Evolutionary conservation across 2,113 vertebrate species (phyloP), one percentile per base, ranked within the genome.

Genomic region (Nesoenas mayeri): DNA sequence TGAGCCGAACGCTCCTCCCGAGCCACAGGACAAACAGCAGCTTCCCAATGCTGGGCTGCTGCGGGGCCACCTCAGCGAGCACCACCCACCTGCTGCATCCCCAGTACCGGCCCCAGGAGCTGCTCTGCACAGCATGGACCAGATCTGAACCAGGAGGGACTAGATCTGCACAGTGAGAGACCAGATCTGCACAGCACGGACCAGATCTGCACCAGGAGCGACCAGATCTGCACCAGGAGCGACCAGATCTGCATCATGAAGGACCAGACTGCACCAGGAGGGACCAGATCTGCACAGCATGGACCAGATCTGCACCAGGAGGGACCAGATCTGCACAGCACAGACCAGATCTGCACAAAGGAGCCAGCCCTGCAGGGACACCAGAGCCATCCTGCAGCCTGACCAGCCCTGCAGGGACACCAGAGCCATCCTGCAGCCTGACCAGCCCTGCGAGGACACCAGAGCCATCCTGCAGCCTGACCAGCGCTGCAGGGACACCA

Each of bases 151-250:
- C 11, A 20, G 0, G 11, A 1, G 3, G 28, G 11, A 71, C 67
- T 32, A 29, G 40, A 42, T 12, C 73, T 4, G 13, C 11, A 10
- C 56, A 32, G 22, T 0, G 11, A 1, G 3, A 25, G 11, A 71
- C 67, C 34, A 29, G 40, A 42, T 72, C 50, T 24, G 31, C 6
- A 25, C 57, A 40, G 40, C 40, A 20, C 0, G 11, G 11, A 71
- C 67, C 34, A 29, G 40, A 42, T 72, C 54, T 24, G 31, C 6
- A 25, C 38, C 57, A 40, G 40, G 5, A 40, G 5, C 12, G 40
- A 40, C 40, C 40, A 40, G 40, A 40, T 40, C 40, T 40, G 40
- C 40, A 40, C 40, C 12, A 20, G 0, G 38, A 40, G 12, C 4
- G 40, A 40, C 40, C 40, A 40, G 40, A 40, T 40, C 5, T 40